Base-by-base conservation (phyloP, 2,888 invertebrate species). In the Iselma pallidipennis region DNA sequence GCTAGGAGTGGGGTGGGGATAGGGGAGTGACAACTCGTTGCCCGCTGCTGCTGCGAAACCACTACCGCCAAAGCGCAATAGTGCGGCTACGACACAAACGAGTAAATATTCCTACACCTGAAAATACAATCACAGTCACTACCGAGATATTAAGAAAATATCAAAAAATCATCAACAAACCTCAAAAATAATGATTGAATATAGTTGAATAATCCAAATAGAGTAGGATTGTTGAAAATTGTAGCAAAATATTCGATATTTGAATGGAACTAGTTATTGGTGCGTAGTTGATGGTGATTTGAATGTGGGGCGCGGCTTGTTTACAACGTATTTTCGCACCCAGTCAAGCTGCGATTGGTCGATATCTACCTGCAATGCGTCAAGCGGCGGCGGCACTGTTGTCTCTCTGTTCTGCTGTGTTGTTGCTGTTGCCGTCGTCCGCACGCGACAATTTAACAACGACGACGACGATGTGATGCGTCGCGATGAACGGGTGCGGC, bases 341-440 rank as follows among this genome's bases (percentile, higher is more conserved):
- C 78, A 74, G 76, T 73, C 84, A 86, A 85, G 84, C 86, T 86
- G 85, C 86, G 88, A 91, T 91, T 91, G 91, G 91, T 86, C 85
- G 85, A 82, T 85, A 87, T 88, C 88, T 89, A 91, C 91, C 91
- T 90, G 91, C 91, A 91, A 90, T 91, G 90, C 91, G 91, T 90
- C 91, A 91, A 86, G 83, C 83, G 79, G 74, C 73, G 70, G 70
- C 66, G 78, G 80, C 19, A 42, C 42, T 19, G 42, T 42, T 42
- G 42, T 42, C 19, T n/a, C n/a, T n/a, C n/a, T n/a, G n/a, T n/a
- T n/a, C n/a, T n/a, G n/a, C n/a, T n/a, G n/a, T n/a, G n/a, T n/a
- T 42, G 16, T 6, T 21, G 21, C 21, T 12, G 45, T 21, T 45
- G 45, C 45, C 12, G 45, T 45, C 45, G 45, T 45, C 45, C 45